phyloP scores from a whole-genome alignment of 2,797 vertebrate genomes.

The Lepilemur septentrionalis region DNA sequence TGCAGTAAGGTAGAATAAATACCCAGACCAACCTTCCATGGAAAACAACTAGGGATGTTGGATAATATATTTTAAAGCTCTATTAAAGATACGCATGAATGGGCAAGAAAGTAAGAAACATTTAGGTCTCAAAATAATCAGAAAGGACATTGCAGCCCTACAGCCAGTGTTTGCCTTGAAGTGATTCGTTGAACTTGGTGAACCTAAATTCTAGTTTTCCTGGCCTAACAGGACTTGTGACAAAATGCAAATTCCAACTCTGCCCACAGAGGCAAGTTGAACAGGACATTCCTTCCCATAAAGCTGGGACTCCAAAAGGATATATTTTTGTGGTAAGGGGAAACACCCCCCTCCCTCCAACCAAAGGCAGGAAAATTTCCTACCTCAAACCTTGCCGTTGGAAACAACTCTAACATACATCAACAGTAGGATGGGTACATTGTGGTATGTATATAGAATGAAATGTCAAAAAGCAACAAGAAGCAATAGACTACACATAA shows the following conservation, averaged over 20 bases:
- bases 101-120: slow-evolving; percentile 43
- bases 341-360: not conserved
- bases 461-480: not conserved
- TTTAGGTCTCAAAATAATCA: slow-evolving; percentile 42
- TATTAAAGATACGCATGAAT: not conserved
- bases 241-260: slow-evolving; percentile 20
- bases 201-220: not conserved
- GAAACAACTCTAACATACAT: not conserved
- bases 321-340: not conserved
- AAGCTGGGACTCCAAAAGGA: not conserved
- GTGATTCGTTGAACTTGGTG: not conserved
- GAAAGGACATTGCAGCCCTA: not conserved
- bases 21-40: slow-evolving; percentile 12
- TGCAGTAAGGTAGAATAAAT: slow-evolving; percentile 1
- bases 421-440: not conserved
- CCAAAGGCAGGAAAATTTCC: not conserved
- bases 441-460: not conserved
- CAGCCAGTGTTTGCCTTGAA: not conserved
- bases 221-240: not conserved
- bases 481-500: not conserved
- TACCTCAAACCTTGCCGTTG: not conserved
- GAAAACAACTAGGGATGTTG: slow-evolving; percentile 46
- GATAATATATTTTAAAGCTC: slow-evolving; percentile 12
- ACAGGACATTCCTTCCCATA: not conserved
- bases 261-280: not conserved